These are phyloP conservation scores for Moxostoma hubbsi DNA, from an alignment of 2,797 vertebrate species.

Conservation along the genomic window DNA sequence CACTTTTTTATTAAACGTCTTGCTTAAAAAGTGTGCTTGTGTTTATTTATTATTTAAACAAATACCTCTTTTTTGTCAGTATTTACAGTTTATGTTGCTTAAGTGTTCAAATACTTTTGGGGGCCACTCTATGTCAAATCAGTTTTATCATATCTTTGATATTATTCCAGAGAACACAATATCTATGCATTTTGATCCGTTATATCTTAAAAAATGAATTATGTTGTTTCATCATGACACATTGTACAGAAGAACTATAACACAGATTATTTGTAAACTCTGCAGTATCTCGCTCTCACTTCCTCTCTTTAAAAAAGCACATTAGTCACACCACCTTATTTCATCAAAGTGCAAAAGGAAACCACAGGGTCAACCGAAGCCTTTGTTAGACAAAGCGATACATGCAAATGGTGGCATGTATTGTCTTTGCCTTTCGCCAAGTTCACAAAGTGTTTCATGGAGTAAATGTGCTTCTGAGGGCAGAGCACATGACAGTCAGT, in stretches of 20 bases:
- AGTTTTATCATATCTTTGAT: no score
- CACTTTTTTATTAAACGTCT: no score
- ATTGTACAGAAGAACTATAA: neutral
- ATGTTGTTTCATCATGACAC: neutral
- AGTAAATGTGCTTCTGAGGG: conserved; percentile 38
- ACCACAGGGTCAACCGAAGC: conserved; percentile 9
- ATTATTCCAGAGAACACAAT: neutral
- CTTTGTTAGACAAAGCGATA: conserved; percentile 10
- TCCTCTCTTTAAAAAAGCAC: conserved; percentile 6
- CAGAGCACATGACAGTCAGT: conserved; percentile 9
- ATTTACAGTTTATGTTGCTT: no score
- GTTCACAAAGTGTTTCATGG: neutral
- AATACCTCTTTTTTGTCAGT: no score
- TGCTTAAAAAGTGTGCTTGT: no score
- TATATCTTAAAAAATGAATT: neutral
- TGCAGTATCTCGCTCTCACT: neutral
- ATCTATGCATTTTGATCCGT: neutral
- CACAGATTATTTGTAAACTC: neutral
- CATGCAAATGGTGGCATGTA: neutral
- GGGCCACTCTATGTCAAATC: neutral
- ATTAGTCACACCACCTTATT: conserved; percentile 12
- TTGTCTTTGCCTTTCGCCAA: conserved; percentile 19
- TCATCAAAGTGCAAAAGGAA: neutral
- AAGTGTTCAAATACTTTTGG: neutral
- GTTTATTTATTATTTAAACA: no score